Evolutionary conservation across 2,797 vertebrate genomes (phyloP).

Genomic region (Microchirus variegatus): DNA sequence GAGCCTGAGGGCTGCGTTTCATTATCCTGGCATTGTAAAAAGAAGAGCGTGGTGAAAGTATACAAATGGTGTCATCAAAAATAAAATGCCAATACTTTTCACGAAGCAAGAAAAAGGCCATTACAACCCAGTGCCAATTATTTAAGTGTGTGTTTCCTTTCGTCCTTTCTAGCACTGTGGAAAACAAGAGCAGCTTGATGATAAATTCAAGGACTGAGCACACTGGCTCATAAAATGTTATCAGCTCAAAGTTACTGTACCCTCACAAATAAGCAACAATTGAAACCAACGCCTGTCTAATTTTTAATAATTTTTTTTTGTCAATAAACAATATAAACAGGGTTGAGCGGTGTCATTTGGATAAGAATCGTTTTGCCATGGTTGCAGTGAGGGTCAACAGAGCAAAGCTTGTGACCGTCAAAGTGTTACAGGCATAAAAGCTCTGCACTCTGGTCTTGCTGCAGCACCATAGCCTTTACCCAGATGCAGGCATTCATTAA

Average conservation of each 20-base stretch:
- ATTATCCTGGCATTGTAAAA: not conserved
- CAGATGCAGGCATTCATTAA: conserved; percentile 74
- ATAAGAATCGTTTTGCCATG: conserved; percentile 30
- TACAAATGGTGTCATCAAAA: conserved; percentile 32
- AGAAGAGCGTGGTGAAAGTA: conserved; percentile 2
- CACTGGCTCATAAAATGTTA: conserved; percentile 22
- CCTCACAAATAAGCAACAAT: conserved; percentile 14
- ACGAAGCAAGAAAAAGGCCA: conserved; percentile 13
- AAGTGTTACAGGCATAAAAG: conserved; percentile 59
- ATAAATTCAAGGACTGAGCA: conserved; percentile 34
- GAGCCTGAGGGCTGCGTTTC: conserved; percentile 5
- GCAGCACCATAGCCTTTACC: conserved; percentile 52
- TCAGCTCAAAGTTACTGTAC: conserved; percentile 10
- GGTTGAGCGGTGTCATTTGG: conserved; percentile 9
- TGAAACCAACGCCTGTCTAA: conserved; percentile 1
- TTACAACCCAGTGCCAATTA: conserved; percentile 12
- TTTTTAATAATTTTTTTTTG: conserved; percentile 19
- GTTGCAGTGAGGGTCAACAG: conserved; percentile 41
- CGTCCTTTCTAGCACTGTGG: conserved; percentile 2
- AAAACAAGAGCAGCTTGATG: conserved; percentile 22
- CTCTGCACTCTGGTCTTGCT: conserved; percentile 40
- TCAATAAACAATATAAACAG: conserved; percentile 18
- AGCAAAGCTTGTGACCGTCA: conserved; percentile 46
- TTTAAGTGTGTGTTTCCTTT: conserved; percentile 8
- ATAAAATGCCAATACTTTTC: conserved; percentile 18